Conservation (phyloP, 2,113 vertebrate species). For the Perca fluviatilis region DNA sequence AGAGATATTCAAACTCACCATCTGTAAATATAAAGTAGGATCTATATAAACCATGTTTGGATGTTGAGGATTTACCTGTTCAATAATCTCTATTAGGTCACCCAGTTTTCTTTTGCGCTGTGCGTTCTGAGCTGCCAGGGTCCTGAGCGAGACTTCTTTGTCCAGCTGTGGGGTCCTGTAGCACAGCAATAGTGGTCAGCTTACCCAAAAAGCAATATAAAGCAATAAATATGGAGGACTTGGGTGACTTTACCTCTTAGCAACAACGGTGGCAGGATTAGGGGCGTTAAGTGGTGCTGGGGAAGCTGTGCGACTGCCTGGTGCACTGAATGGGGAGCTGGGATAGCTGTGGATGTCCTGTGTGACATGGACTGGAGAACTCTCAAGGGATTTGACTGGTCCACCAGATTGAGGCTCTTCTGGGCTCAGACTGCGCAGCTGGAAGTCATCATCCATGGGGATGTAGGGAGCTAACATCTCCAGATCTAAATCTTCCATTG, state of each 20-base stretch:
- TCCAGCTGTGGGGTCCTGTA: conserved; percentile 86
- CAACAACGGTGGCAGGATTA: conserved; percentile 20
- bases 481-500: conserved; percentile 89
- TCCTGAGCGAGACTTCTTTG: conserved; percentile 88
- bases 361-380: conserved; percentile 77
- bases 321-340: conserved; percentile 79
- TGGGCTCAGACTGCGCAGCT: conserved; percentile 89
- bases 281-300: conserved; percentile 67
- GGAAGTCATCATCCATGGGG: conserved; percentile 98
- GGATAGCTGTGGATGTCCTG: conserved; percentile 82
- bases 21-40: neutral
- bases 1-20: neutral
- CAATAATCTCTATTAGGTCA: conserved; percentile 85
- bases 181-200: conserved; percentile 13
- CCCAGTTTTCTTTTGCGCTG: conserved; percentile 96
- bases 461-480: conserved; percentile 99
- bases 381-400: conserved; percentile 76
- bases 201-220: neutral
- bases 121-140: conserved; percentile 88
- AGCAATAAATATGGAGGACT: neutral
- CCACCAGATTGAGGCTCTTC: conserved; percentile 83
- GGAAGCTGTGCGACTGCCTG: conserved; percentile 84
- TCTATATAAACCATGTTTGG: neutral
- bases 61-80: conserved; percentile 85
- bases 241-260: conserved; percentile 63